These are phyloP conservation scores for Chironomus tepperi DNA, from an alignment of 1,140 invertebrate genomes.

Conservation along the genomic window DNA sequence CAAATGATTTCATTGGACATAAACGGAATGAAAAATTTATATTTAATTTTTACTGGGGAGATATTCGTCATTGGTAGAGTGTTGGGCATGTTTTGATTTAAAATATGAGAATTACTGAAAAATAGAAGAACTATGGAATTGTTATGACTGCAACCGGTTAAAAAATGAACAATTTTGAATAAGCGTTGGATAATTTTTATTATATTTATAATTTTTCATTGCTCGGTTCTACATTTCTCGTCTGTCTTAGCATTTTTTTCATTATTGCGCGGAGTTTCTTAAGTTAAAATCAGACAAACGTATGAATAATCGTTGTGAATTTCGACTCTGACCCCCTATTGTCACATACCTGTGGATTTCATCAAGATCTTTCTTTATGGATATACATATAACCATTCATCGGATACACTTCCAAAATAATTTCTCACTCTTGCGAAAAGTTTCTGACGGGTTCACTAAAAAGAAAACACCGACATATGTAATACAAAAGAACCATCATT, in stretches of 20 bases:
- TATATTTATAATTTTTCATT: background rate
- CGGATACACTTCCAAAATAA: conserved; percentile 13
- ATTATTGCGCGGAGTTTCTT: background rate
- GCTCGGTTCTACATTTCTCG: background rate
- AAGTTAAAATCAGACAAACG: background rate
- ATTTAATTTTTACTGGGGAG: background rate
- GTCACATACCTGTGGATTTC: conserved; percentile 22
- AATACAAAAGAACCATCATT: conserved; percentile 11
- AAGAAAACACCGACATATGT: conserved; percentile 6
- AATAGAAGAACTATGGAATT: too few relatives aligned
- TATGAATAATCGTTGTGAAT: background rate
- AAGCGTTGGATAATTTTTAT: background rate
- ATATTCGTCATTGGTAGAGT: background rate
- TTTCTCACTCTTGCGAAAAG: conserved; percentile 12
- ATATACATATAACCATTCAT: background rate
- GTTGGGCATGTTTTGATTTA: background rate
- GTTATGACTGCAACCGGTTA: too few relatives aligned
- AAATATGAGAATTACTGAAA: background rate
- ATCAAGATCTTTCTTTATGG: conserved; percentile 2
- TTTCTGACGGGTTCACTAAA: background rate
- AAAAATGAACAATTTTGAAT: too few relatives aligned
- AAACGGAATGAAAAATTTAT: background rate
- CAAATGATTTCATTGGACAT: background rate
- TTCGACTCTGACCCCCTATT: conserved; percentile 17
- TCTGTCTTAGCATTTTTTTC: background rate